Conservation (phyloP, 2,797 vertebrate genomes). For the Xiphorhynchus erythropygius region DNA sequence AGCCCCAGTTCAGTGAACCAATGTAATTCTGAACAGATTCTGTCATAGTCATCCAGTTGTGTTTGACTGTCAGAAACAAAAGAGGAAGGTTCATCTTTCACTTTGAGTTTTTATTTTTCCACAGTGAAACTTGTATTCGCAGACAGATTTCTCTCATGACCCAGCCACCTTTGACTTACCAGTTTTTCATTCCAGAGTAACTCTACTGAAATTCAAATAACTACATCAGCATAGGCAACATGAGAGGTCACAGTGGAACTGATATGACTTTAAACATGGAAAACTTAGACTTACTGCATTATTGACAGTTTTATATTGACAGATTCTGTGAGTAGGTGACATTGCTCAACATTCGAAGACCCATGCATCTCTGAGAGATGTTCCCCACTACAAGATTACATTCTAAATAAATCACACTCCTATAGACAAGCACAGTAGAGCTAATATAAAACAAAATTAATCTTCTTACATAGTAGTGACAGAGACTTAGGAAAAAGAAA, state of each 20-base stretch:
- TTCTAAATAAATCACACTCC: background rate
- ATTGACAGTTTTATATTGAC: background rate
- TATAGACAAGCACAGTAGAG: background rate
- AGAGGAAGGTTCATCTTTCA: background rate
- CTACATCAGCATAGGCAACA: background rate
- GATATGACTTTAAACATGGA: background rate
- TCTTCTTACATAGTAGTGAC: background rate
- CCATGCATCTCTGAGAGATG: background rate
- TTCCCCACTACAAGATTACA: background rate
- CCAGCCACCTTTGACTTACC: background rate
- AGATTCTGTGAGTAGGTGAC: background rate
- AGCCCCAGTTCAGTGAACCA: slow-evolving; percentile 79
- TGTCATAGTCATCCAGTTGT: slow-evolving; percentile 81
- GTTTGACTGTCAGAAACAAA: slow-evolving; percentile 69
- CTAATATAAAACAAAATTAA: background rate
- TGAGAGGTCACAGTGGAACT: background rate
- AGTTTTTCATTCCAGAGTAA: background rate
- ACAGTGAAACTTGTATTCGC: background rate
- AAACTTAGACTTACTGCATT: background rate
- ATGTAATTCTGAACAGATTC: slow-evolving; percentile 80
- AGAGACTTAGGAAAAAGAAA: background rate
- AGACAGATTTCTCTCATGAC: background rate
- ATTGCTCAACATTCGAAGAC: background rate
- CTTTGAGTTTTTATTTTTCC: background rate
- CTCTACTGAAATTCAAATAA: background rate